Evolutionary conservation across 1,140 invertebrate species (phyloP), one percentile per base, ranked within the genome.

Genomic region (Halotydeus destructor): DNA sequence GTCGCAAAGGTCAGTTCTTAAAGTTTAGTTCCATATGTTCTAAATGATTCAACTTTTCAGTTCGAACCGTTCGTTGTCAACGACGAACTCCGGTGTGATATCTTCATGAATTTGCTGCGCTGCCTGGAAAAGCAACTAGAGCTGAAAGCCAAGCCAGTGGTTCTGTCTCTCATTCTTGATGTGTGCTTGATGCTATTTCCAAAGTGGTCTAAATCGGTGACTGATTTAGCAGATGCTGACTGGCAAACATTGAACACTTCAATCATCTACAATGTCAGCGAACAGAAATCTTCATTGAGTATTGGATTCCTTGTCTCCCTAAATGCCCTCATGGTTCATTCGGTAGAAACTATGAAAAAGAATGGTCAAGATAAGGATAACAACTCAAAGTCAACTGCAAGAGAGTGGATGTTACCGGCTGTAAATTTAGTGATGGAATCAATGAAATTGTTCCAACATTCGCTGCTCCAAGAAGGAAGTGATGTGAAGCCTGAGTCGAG

Each of bases 1-100:
- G 19, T 35, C n/a, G 34, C 45, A 16, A 52, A 44, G 28, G 44
- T 52, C 5, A n/a, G 11, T n/a, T 25, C 14, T 25, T 27, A 43
- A 39, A 5, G 6, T 21, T 32, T n/a, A 19, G 9, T 19, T 42
- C 5, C 5, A 6, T 8, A 9, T 41, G 22, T 36, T 39, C 21
- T 39, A n/a, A 41, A n/a, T 6, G 8, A 34, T 33, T 34, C 33
- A 22, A 42, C 26, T 45, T 45, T 28, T 6, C 23, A 11, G 5
- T 26, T 25, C 3, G n/a, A 36, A 44, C 4, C 39, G 5, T 41
- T 31, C 26, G 25, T 4, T 26, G 16, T 26, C 3, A 23, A 19
- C 4, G 21, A 28, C 9, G 16, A 14, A 27, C 14, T 39, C 9
- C 6, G 12, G 16, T 11, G 8, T 5, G 11, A 43, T n/a, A 25